Evolutionary conservation across 2,888 invertebrate species (phyloP).

Genomic region (Gastrophysa polygoni): DNA sequence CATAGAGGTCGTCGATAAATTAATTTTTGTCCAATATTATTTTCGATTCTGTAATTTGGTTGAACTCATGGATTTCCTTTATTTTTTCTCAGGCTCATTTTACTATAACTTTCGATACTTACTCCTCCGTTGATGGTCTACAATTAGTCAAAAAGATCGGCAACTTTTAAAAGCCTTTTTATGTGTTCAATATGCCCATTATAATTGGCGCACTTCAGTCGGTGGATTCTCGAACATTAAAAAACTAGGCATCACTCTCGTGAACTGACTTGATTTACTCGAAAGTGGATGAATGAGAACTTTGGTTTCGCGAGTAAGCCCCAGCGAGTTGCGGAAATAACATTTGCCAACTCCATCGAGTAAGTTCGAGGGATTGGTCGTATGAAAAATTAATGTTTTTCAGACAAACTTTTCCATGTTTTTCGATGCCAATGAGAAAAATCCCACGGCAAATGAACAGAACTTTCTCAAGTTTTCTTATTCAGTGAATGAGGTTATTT

Average conservation of each 20-base stretch:
- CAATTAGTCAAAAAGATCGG: too few species aligned
- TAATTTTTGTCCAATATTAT: too few species aligned
- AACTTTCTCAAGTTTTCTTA: too few species aligned
- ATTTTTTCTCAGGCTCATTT: background rate
- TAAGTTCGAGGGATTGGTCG: background rate
- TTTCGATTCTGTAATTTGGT: too few species aligned
- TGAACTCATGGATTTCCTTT: too few species aligned
- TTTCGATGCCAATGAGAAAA: too few species aligned
- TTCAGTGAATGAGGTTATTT: too few species aligned
- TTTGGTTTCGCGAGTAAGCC: background rate
- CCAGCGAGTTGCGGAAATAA: background rate
- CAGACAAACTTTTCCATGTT: too few species aligned
- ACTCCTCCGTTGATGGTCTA: background rate
- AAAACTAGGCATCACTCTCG: background rate
- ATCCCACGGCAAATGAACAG: too few species aligned
- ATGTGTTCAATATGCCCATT: background rate
- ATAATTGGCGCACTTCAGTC: background rate
- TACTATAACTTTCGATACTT: background rate
- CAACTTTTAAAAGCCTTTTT: background rate
- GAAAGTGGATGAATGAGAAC: background rate
- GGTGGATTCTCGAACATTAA: background rate
- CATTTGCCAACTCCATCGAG: background rate
- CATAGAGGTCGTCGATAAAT: too few species aligned
- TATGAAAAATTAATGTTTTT: background rate
- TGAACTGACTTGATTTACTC: background rate